Conservation (phyloP, 2,113 vertebrate species). For the Myanophis thanlyinensis region DNA sequence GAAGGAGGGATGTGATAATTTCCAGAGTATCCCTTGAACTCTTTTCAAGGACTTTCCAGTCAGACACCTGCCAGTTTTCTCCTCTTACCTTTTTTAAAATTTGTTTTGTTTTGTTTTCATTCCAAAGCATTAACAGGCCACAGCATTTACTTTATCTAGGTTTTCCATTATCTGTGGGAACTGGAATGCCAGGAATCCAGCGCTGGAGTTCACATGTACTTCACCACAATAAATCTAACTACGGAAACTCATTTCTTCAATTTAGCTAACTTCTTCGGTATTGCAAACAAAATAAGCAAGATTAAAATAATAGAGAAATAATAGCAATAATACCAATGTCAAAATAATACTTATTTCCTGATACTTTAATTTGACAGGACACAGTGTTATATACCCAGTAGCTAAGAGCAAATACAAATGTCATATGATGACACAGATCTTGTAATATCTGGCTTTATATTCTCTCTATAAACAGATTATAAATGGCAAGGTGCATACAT, state of each 20-base stretch:
- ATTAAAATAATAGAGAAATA: slow-evolving; percentile 6
- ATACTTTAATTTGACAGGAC: background rate
- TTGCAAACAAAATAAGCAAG: background rate
- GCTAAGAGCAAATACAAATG: background rate
- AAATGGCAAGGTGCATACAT: background rate
- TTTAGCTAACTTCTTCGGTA: background rate
- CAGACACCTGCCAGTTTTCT: slow-evolving; percentile 11
- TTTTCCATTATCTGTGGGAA: slow-evolving; percentile 16
- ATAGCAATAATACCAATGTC: background rate
- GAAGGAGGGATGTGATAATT: background rate
- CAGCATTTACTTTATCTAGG: slow-evolving; percentile 16
- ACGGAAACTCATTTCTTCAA: background rate
- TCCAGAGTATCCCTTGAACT: slow-evolving; percentile 7
- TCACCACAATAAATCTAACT: background rate
- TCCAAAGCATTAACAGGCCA: background rate
- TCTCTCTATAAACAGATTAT: background rate
- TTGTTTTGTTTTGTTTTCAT: background rate
- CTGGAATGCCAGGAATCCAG: slow-evolving; percentile 18
- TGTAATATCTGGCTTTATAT: background rate
- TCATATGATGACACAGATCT: background rate
- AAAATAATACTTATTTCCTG: slow-evolving; percentile 2
- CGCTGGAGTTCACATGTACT: background rate
- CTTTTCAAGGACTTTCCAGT: background rate
- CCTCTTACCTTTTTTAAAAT: background rate
- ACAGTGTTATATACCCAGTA: background rate